Conservation (phyloP, 2,888 invertebrate species). For the Synergus itoensis region DNA sequence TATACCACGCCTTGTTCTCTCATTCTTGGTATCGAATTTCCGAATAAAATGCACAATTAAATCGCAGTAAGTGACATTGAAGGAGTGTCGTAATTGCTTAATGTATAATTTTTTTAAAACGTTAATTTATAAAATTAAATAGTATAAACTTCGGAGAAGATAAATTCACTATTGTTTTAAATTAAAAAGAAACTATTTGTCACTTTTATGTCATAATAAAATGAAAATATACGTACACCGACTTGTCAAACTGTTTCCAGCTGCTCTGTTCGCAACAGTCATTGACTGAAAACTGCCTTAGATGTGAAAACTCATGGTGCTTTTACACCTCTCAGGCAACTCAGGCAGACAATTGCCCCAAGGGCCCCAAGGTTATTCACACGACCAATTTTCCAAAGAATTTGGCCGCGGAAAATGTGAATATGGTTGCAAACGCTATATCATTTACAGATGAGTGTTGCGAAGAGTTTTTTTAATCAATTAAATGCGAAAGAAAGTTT, state of each 20-base stretch:
- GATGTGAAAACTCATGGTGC: no score
- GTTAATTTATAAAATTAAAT: neutral
- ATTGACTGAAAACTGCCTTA: no score
- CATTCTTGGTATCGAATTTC: neutral
- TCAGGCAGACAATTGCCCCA: no score
- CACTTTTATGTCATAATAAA: slow-evolving; percentile 20
- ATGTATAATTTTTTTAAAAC: neutral
- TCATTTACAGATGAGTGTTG: no score
- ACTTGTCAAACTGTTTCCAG: slow-evolving; percentile 2
- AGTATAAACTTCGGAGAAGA: neutral
- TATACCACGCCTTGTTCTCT: slow-evolving; percentile 8
- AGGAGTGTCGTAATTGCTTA: neutral
- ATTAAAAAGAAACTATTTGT: neutral
- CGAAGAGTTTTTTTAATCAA: no score
- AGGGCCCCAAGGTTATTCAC: no score
- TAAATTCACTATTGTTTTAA: neutral
- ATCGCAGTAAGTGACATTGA: neutral
- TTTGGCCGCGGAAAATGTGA: no score
- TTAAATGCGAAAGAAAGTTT: no score
- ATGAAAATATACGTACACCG: neutral
- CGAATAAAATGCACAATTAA: slow-evolving; percentile 9
- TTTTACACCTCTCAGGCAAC: no score
- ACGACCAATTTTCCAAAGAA: no score
- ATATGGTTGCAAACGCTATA: no score
- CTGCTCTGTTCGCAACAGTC: neutral